phyloP scores from a whole-genome alignment of 2,888 invertebrate species.

The Protophormia terraenovae region DNA sequence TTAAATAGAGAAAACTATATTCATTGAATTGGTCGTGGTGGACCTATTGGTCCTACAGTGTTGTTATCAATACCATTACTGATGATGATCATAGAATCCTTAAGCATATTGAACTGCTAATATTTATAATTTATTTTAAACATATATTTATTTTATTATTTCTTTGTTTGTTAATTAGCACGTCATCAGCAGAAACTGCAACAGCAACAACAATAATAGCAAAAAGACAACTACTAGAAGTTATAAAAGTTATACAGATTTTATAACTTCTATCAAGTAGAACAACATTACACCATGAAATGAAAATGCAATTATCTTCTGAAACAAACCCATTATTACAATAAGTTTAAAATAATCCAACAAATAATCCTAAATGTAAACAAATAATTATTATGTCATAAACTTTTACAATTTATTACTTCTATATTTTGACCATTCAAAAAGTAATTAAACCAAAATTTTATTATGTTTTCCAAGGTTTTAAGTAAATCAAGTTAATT shows the following conservation, averaged over 20 bases:
- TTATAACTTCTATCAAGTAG: too few species aligned
- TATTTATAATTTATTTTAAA: conserved; percentile 99
- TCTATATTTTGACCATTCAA: neutral
- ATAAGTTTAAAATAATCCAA: too few species aligned
- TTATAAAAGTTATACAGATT: too few species aligned
- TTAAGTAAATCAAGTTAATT: neutral
- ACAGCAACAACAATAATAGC: conserved; percentile 56
- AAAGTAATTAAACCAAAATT: neutral
- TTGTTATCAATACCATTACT: conserved; percentile 99
- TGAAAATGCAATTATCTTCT: too few species aligned
- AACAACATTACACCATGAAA: too few species aligned
- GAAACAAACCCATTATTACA: too few species aligned
- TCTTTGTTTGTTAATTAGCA: conserved; percentile 52
- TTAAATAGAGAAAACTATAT: conserved; percentile 99
- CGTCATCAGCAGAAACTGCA: conserved; percentile 69
- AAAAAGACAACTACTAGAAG: conserved; percentile 55
- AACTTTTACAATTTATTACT: neutral
- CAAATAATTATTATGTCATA: too few species aligned
- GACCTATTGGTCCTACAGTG: conserved; percentile 99
- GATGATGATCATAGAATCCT: conserved; percentile 96
- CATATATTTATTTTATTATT: conserved; percentile 62
- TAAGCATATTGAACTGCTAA: conserved; percentile 98
- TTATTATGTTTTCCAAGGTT: neutral
- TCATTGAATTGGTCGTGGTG: conserved; percentile 99
- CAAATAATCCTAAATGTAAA: too few species aligned